Evolutionary conservation across 2,113 vertebrate species (phyloP).

Genomic region (Oreochromis spilurus): DNA sequence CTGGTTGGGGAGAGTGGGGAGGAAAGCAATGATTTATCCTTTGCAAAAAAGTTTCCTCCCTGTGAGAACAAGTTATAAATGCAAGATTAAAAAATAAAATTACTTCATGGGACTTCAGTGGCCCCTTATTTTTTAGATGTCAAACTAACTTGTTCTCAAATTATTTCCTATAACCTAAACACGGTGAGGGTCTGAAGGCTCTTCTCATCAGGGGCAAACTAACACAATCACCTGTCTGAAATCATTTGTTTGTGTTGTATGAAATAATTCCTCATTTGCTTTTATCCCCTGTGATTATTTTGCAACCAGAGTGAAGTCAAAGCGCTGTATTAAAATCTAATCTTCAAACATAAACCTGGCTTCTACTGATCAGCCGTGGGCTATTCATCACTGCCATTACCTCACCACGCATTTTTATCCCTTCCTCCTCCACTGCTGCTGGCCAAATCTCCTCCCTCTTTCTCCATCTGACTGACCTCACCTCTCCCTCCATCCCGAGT

Average conservation of each 20-base stretch:
- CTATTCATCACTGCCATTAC: constrained; percentile 78
- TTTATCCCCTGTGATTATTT: constrained; percentile 67
- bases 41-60: background rate
- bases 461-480: constrained; percentile 65
- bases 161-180: constrained; percentile 12
- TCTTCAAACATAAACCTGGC: constrained; percentile 76
- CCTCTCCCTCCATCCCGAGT: constrained; percentile 54
- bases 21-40: background rate
- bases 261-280: constrained; percentile 72
- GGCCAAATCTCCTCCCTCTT: constrained; percentile 52
- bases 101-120: background rate
- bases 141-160: background rate
- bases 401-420: constrained; percentile 67
- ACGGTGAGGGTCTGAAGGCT: background rate
- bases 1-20: background rate
- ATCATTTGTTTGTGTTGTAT: constrained; percentile 46
- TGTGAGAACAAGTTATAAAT: background rate
- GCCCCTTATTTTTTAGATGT: background rate
- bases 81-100: background rate
- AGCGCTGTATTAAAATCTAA: constrained; percentile 78
- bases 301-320: constrained; percentile 59
- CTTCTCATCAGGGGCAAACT: constrained; percentile 64
- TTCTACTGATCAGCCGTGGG: constrained; percentile 70
- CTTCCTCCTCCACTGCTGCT: constrained; percentile 40
- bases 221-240: constrained; percentile 47